These are phyloP conservation scores for Brenthis ino DNA, from an alignment of 2,888 invertebrate species.

Conservation along the genomic window DNA sequence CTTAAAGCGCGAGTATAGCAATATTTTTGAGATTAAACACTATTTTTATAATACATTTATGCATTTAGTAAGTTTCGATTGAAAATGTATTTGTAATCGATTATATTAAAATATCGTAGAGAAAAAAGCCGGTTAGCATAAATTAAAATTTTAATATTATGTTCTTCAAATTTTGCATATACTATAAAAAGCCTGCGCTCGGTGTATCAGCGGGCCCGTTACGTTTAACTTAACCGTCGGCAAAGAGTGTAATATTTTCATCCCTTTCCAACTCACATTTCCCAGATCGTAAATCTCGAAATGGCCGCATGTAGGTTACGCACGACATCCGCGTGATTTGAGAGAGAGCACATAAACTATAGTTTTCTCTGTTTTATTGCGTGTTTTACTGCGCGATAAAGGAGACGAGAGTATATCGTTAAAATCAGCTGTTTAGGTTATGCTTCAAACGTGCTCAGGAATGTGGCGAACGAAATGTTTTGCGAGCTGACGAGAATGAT, in stretches of 20 bases:
- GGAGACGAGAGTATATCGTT: constrained; percentile 76
- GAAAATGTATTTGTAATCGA: background rate
- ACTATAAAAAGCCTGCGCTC: constrained; percentile 68
- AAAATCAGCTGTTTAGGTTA: constrained; percentile 82
- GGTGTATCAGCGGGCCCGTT: constrained; percentile 64
- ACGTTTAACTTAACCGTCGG: constrained; percentile 70
- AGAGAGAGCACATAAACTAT: constrained; percentile 79
- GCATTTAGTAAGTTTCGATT: background rate
- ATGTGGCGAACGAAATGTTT: constrained; percentile 79
- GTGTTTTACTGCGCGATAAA: constrained; percentile 77
- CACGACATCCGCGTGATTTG: constrained; percentile 79
- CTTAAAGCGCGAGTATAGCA: constrained; percentile 54
- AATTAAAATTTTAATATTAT: background rate
- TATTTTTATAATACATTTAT: constrained; percentile 11
- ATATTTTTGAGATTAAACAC: constrained; percentile 51
- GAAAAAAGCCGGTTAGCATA: background rate
- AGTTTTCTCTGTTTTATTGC: constrained; percentile 82
- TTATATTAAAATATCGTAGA: background rate
- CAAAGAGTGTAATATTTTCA: constrained; percentile 77
- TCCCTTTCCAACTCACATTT: constrained; percentile 82
- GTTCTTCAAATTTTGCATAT: constrained; percentile 53
- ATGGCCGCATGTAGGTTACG: constrained; percentile 84
- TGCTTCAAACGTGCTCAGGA: constrained; percentile 82
- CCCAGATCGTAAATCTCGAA: constrained; percentile 84
- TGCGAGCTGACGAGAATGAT: constrained; percentile 55